Conservation (phyloP, 2,888 invertebrate species). For the Perithous albicinctus region DNA sequence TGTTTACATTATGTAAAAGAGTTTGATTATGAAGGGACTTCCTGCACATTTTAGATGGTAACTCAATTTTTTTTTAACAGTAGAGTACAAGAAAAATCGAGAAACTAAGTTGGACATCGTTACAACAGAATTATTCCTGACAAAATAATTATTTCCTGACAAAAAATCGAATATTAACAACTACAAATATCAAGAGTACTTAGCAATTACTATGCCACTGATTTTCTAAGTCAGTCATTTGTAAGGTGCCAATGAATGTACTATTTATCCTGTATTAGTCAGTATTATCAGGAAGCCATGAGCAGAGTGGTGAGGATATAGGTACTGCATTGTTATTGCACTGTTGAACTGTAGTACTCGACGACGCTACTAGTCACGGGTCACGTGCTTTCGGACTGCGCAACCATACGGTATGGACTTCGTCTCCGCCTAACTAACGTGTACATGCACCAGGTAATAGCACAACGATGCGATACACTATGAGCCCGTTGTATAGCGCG, state of each 20-base stretch:
- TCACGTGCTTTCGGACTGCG: conserved; percentile 63
- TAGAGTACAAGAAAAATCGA: no score
- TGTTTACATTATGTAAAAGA: no score
- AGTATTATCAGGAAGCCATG: conserved; percentile 45
- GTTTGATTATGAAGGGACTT: no score
- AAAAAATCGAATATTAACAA: no score
- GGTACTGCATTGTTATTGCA: conserved; percentile 23
- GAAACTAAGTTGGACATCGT: no score
- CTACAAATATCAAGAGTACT: no score
- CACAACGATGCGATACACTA: conserved; percentile 13
- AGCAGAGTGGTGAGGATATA: conserved; percentile 37
- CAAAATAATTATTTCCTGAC: no score
- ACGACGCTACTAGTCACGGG: conserved; percentile 53
- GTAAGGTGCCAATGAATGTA: conserved; percentile 30
- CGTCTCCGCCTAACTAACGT: conserved; percentile 51
- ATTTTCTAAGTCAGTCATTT: neutral
- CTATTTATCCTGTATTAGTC: conserved; percentile 8
- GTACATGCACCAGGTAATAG: conserved; percentile 10
- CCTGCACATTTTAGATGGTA: no score
- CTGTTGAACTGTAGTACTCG: neutral
- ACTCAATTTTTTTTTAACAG: no score
- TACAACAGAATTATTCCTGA: no score
- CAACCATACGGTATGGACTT: conserved; percentile 48
- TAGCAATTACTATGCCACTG: neutral
- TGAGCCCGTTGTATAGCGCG: conserved; percentile 39